Conservation (phyloP, 2,888 invertebrate genomes). For the Lycia hirtaria region DNA sequence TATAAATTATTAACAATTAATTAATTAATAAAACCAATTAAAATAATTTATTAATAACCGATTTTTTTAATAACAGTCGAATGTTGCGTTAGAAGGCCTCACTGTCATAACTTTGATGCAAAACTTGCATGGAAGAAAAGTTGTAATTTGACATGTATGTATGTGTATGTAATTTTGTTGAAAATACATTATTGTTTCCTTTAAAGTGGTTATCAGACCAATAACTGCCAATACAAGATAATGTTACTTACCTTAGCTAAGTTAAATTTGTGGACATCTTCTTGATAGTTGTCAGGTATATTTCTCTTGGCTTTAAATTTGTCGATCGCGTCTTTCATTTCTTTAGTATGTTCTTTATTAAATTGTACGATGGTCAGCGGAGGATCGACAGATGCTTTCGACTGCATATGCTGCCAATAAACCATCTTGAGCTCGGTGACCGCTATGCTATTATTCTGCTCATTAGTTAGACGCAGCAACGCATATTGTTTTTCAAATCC, state of each 20-base stretch:
- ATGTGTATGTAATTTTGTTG: too few relatives aligned
- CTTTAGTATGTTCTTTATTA: constrained; percentile 3
- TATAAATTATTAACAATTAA: too few relatives aligned
- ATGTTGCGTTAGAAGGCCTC: too few relatives aligned
- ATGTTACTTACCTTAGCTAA: constrained; percentile 8
- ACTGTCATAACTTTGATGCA: too few relatives aligned
- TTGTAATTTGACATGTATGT: too few relatives aligned
- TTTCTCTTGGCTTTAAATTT: constrained; percentile 15
- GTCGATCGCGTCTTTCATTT: constrained; percentile 1
- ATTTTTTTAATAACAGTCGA: too few relatives aligned
- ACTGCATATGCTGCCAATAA: constrained; percentile 21
- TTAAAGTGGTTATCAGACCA: too few relatives aligned
- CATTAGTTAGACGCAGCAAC: constrained; percentile 17
- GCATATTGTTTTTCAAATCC: constrained; percentile 23
- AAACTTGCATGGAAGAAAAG: too few relatives aligned
- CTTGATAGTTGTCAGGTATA: constrained; percentile 3
- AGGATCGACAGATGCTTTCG: neutral
- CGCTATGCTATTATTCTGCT: constrained; percentile 26
- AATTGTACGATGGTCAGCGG: constrained; percentile 5
- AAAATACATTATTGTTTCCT: too few relatives aligned
- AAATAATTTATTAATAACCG: too few relatives aligned
- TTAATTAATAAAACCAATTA: too few relatives aligned
- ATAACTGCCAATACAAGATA: too few relatives aligned
- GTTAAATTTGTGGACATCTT: constrained; percentile 13
- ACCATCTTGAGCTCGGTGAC: constrained; percentile 13